These are phyloP conservation scores for Chaetodon auriga DNA, from an alignment of 2,113 vertebrate species.

Conservation along the genomic window DNA sequence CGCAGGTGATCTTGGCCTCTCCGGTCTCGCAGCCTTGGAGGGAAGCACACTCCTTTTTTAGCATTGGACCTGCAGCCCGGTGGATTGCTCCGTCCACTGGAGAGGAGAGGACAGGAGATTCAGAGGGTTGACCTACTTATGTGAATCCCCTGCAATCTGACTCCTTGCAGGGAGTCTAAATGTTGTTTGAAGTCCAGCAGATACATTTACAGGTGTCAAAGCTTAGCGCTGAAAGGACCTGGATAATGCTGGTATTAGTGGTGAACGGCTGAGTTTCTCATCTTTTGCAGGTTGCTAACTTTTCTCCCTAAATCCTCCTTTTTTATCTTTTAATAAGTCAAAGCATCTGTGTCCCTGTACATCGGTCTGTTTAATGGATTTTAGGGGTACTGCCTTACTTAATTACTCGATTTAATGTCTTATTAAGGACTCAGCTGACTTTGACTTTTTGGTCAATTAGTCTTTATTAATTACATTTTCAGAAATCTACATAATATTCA, in stretches of 20 bases:
- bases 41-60: conserved; percentile 88
- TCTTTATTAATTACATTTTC: conserved; percentile 78
- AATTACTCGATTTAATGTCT: conserved; percentile 76
- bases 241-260: conserved; percentile 44
- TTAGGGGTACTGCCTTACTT: conserved; percentile 66
- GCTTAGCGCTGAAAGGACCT: conserved; percentile 42
- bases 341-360: conserved; percentile 46
- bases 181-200: conserved; percentile 53
- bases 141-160: conserved; percentile 51
- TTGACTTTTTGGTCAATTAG: conserved; percentile 79
- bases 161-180: conserved; percentile 27
- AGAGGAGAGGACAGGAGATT: conserved; percentile 58
- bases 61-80: conserved; percentile 86
- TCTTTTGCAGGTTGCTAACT: conserved; percentile 36
- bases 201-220: conserved; percentile 43
- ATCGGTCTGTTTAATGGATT: conserved; percentile 70
- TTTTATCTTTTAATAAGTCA: conserved; percentile 29
- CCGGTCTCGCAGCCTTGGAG: conserved; percentile 89
- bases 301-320: conserved; percentile 30
- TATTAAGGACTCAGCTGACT: conserved; percentile 78
- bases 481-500: conserved; percentile 75
- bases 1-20: conserved; percentile 90
- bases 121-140: conserved; percentile 58
- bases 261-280: conserved; percentile 19
- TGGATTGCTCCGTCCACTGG: conserved; percentile 93